phyloP scores from a whole-genome alignment of 1,140 invertebrate species.

The Oedothorax gibbosus region DNA sequence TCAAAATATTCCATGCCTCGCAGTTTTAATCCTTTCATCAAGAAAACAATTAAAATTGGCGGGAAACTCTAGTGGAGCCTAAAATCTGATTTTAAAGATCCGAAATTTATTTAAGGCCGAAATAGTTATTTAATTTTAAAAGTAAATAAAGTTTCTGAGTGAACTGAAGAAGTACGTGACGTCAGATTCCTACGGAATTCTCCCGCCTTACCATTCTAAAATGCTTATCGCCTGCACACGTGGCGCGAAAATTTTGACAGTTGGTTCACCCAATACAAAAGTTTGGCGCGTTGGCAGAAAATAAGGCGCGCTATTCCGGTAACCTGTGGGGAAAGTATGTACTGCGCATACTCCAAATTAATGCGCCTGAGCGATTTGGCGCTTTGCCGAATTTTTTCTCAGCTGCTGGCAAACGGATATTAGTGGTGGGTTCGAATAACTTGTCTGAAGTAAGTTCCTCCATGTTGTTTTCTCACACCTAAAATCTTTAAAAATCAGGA shows the following conservation, averaged over 20 bases:
- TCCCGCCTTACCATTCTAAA: background rate
- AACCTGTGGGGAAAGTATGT: slow-evolving; percentile 3
- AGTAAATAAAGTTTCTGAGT: background rate
- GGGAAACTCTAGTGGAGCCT: background rate
- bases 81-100: too few species aligned
- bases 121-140: background rate
- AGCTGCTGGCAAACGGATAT: slow-evolving; percentile 31
- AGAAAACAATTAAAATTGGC: background rate
- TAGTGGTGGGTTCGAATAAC: slow-evolving; percentile 28
- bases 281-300: slow-evolving; percentile 20
- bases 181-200: background rate
- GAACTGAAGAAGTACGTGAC: slow-evolving; percentile 12
- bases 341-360: slow-evolving; percentile 22
- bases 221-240: background rate
- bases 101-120: background rate
- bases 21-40: background rate
- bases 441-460: slow-evolving; percentile 1
- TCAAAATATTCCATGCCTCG: background rate
- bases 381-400: slow-evolving; percentile 2
- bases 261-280: background rate
- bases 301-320: background rate
- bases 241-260: slow-evolving; percentile 13
- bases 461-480: slow-evolving; percentile 6
- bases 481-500: slow-evolving; percentile 17
- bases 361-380: slow-evolving; percentile 31